A percentile compares a stretch with the other conserved stretches of the same genome.
These are phyloP conservation scores for Hylaea fasciaria DNA, from an alignment of 2,888 invertebrate species.

Conservation along the genomic window DNA sequence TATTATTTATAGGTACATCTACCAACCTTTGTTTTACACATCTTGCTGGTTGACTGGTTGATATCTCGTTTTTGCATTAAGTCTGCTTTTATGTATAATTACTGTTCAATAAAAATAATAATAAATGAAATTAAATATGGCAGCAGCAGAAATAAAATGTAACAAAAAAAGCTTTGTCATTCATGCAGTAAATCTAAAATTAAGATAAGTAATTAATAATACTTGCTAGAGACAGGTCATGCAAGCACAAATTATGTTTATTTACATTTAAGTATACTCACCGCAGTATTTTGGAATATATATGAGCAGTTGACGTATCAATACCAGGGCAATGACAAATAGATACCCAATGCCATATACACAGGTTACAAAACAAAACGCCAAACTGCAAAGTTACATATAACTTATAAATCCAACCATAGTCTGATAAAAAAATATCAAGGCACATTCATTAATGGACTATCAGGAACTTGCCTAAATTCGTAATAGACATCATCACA, in stretches of 20 bases:
- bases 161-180: too few relatives aligned
- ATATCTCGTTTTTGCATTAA: constrained; percentile 8
- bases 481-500: constrained; percentile 93
- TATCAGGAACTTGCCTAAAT: constrained; percentile 86
- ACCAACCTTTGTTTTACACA: constrained; percentile 19
- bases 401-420: too few relatives aligned
- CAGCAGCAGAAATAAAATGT: too few relatives aligned
- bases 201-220: too few relatives aligned
- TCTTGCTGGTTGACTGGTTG: constrained; percentile 20
- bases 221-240: too few relatives aligned
- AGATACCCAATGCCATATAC: constrained; percentile 78
- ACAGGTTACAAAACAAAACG: constrained; percentile 84
- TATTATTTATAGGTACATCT: too few relatives aligned
- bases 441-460: too few relatives aligned
- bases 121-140: background rate
- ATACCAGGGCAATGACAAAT: constrained; percentile 72
- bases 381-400: constrained; percentile 71
- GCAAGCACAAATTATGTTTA: background rate
- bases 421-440: too few relatives aligned
- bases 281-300: constrained; percentile 77
- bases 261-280: constrained; percentile 53
- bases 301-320: constrained; percentile 74
- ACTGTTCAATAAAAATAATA: constrained; percentile 18
- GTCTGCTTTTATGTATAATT: constrained; percentile 2
- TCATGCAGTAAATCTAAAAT: too few relatives aligned